Evolutionary conservation across 2,888 invertebrate species (phyloP).

Genomic region (Dicycla oo): DNA sequence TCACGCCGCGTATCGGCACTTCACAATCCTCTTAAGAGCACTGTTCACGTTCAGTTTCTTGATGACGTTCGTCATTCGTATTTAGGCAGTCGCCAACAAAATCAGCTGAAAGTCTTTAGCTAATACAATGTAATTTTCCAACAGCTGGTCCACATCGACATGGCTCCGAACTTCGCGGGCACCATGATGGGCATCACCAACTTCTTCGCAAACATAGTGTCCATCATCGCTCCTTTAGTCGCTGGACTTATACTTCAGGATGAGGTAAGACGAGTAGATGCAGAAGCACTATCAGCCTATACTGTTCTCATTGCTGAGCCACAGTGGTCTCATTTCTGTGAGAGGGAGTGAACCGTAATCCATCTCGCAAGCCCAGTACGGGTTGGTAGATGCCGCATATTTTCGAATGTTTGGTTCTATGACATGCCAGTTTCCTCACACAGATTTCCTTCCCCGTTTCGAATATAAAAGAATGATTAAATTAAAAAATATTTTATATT

Average conservation of each 20-base stretch:
- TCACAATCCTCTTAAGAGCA: too few relatives aligned
- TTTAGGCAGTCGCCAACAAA: not conserved
- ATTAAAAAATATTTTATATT: too few relatives aligned
- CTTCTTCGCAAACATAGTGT: slow-evolving; percentile 93
- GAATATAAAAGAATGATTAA: not conserved
- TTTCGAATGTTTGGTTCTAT: too few relatives aligned
- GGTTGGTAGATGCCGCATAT: too few relatives aligned
- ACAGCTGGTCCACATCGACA: slow-evolving; percentile 94
- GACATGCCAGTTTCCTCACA: not conserved
- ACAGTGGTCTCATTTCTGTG: not conserved
- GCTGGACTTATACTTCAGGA: slow-evolving; percentile 92
- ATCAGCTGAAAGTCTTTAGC: not conserved
- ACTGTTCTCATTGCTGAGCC: not conserved
- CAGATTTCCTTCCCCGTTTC: not conserved
- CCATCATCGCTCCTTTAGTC: slow-evolving; percentile 94
- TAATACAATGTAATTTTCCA: not conserved
- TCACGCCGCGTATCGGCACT: too few relatives aligned
- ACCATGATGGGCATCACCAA: slow-evolving; percentile 96
- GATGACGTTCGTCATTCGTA: not conserved
- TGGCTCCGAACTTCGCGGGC: slow-evolving; percentile 95
- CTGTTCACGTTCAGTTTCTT: not conserved
- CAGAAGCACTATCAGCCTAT: not conserved
- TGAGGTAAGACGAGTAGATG: slow-evolving; percentile 72
- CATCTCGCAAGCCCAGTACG: too few relatives aligned
- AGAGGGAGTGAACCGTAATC: not conserved